phyloP scores from a whole-genome alignment of 2,113 vertebrate species.

The Cyanoderma ruficeps region DNA sequence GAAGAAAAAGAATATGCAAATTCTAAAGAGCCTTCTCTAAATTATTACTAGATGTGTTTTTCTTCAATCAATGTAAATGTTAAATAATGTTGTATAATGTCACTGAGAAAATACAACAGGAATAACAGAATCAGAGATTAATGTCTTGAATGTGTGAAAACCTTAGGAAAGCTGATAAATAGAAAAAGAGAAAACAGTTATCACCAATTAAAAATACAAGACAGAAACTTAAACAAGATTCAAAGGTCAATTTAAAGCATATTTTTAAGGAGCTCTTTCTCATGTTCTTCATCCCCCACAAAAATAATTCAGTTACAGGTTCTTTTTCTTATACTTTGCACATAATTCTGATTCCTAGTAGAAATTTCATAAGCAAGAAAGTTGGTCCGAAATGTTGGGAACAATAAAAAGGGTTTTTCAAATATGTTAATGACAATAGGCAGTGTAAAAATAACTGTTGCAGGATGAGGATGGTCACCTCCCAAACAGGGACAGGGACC shows the following conservation, averaged over 20 bases:
- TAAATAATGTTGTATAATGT: conserved; percentile 5
- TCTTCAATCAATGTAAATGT: neutral
- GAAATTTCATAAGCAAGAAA: neutral
- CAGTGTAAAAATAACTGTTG: neutral
- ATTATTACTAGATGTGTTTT: neutral
- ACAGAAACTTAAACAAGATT: conserved; percentile 29
- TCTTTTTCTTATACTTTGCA: neutral
- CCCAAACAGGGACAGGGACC: neutral
- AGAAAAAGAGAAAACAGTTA: conserved; percentile 24
- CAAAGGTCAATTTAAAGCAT: conserved; percentile 31
- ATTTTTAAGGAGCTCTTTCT: conserved; percentile 31
- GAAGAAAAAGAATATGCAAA: neutral
- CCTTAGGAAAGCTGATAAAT: conserved; percentile 23
- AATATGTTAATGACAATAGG: neutral
- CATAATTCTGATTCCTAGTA: neutral
- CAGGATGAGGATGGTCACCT: neutral
- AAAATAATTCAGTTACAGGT: neutral
- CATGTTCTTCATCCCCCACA: neutral
- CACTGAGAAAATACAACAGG: conserved; percentile 1
- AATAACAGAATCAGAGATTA: conserved; percentile 18
- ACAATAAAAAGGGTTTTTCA: neutral
- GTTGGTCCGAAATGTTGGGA: neutral
- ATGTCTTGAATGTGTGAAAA: conserved; percentile 28
- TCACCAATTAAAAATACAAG: conserved; percentile 28
- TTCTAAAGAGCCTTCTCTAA: neutral